Conservation (phyloP, 2,113 vertebrate species). For the Leucosticte australis region DNA sequence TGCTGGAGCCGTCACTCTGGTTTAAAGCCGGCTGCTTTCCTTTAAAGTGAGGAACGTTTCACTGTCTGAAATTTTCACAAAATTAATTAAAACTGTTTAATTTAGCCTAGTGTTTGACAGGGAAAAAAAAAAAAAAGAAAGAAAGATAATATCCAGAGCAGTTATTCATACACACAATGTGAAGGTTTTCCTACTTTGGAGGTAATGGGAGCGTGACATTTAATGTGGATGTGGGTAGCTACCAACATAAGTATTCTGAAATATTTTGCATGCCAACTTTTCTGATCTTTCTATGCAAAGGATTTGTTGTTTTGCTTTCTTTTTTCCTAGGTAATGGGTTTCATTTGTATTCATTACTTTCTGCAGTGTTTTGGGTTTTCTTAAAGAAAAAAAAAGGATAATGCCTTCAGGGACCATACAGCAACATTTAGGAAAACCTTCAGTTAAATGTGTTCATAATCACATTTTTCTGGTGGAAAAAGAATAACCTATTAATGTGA, state of each 20-base stretch:
- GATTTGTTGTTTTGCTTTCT: neutral
- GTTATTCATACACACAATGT: neutral
- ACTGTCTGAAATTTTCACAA: neutral
- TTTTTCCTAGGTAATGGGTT: neutral
- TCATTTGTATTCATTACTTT: neutral
- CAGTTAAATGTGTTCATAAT: neutral
- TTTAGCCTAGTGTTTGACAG: neutral
- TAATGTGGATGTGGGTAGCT: neutral
- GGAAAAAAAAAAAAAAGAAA: too few species aligned
- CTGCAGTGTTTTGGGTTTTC: neutral
- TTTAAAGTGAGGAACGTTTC: neutral
- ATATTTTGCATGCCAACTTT: neutral
- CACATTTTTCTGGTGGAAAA: neutral
- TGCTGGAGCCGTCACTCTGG: accelerated
- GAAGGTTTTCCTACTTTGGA: neutral
- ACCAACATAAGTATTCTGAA: neutral
- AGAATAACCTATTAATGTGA: neutral
- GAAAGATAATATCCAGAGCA: neutral
- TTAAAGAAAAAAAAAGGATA: neutral
- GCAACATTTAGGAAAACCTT: neutral
- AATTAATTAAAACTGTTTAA: neutral
- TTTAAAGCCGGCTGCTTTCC: neutral
- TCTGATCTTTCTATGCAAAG: neutral
- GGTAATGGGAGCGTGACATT: neutral
- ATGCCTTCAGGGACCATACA: neutral